Evolutionary conservation across 2,888 invertebrate genomes (phyloP).

Genomic region (Hyposoter didymator): DNA sequence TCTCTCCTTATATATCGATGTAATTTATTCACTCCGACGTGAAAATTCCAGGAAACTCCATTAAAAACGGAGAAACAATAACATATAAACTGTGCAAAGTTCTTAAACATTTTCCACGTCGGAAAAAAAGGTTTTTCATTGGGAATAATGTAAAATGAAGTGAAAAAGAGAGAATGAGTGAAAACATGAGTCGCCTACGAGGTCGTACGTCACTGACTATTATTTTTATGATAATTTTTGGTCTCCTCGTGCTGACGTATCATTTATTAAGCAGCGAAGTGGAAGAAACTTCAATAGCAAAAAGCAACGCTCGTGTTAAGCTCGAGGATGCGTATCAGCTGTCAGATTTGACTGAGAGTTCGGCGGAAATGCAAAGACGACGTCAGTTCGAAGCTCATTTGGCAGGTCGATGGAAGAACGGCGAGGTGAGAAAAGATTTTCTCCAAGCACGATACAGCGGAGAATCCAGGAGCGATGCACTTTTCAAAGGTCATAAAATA

Average conservation of each 20-base stretch:
- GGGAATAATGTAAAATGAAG: slow-evolving; percentile 9
- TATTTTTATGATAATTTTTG: slow-evolving; percentile 77
- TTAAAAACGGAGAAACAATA: background rate
- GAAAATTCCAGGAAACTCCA: background rate
- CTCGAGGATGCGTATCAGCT: slow-evolving; percentile 72
- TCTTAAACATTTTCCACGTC: background rate
- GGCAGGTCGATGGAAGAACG: slow-evolving; percentile 68
- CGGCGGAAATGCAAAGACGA: slow-evolving; percentile 70
- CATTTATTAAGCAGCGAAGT: slow-evolving; percentile 80
- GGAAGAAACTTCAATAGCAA: slow-evolving; percentile 71
- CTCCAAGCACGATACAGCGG: slow-evolving; percentile 45
- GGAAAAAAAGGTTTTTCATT: background rate
- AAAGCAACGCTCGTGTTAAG: slow-evolving; percentile 69
- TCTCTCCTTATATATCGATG: background rate
- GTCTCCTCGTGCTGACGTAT: slow-evolving; percentile 80
- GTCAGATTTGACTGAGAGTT: slow-evolving; percentile 72
- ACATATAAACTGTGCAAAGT: background rate
- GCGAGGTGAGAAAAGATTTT: slow-evolving; percentile 40
- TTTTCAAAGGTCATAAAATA: slow-evolving; percentile 86
- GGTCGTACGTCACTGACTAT: slow-evolving; percentile 79
- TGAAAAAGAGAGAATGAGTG: slow-evolving; percentile 49
- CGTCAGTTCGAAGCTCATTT: slow-evolving; percentile 74
- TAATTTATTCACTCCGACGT: background rate
- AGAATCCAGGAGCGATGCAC: slow-evolving; percentile 37
- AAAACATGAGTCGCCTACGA: slow-evolving; percentile 77